A percentile compares a stretch with the other conserved stretches of the same genome.
Conservation (phyloP, 1,140 invertebrate species). For the Oncopodura yosiiana region DNA sequence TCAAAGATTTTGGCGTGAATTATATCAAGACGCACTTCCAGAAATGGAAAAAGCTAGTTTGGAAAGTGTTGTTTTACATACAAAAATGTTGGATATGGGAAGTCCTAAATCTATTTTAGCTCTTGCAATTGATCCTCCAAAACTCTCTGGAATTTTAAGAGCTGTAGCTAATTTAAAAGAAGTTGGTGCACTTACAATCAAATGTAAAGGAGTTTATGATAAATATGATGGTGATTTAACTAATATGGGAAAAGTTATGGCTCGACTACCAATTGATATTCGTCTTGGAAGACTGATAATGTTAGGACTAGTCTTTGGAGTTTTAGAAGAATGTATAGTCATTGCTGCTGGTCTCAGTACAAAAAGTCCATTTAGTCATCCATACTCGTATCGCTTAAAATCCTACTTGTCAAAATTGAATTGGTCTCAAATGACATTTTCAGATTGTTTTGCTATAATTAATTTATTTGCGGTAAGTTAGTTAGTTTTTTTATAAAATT, state of each 20-base stretch:
- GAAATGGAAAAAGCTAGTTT: slow-evolving; percentile 74
- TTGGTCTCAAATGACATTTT: slow-evolving; percentile 70
- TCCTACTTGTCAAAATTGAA: slow-evolving; percentile 66
- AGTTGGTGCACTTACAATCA: slow-evolving; percentile 52
- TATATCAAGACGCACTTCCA: slow-evolving; percentile 52
- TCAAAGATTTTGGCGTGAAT: slow-evolving; percentile 49
- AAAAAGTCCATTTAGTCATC: slow-evolving; percentile 67
- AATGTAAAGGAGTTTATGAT: slow-evolving; percentile 41
- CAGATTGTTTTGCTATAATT: slow-evolving; percentile 72
- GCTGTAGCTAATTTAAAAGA: slow-evolving; percentile 80
- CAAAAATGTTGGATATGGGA: slow-evolving; percentile 77
- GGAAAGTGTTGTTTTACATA: slow-evolving; percentile 67
- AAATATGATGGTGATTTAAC: slow-evolving; percentile 79
- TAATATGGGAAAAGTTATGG: slow-evolving; percentile 72
- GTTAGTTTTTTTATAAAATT: neutral
- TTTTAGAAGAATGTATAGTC: slow-evolving; percentile 72
- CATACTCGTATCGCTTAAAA: slow-evolving; percentile 57
- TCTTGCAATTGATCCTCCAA: slow-evolving; percentile 75
- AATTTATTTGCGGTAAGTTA: slow-evolving; percentile 62
- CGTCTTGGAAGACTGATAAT: slow-evolving; percentile 72
- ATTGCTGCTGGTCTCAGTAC: slow-evolving; percentile 74
- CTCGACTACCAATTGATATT: slow-evolving; percentile 70
- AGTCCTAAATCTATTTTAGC: slow-evolving; percentile 69
- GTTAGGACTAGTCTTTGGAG: slow-evolving; percentile 75
- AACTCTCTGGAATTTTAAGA: slow-evolving; percentile 64